Evolutionary conservation across 2,888 invertebrate genomes (phyloP), one percentile per base, ranked within the genome.

Genomic region (Petrolisthes cinctipes): DNA sequence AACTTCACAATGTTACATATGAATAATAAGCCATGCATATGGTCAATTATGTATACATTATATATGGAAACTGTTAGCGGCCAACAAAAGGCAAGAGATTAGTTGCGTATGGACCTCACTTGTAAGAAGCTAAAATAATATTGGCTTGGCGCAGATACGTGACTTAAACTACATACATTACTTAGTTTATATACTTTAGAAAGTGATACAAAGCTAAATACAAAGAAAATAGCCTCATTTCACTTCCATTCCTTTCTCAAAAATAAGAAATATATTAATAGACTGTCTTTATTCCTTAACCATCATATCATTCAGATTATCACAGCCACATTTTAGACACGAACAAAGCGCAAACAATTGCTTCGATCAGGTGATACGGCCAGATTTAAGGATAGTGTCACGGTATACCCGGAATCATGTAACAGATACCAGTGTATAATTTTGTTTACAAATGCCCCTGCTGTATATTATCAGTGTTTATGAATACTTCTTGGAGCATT

Each of bases 1-100:
- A 11, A n/a, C 11, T 17, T n/a, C 71, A 71, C 71, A 71, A n/a
- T 11, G 6, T 17, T 71, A 71, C 71, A 71, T 71, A 71, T n/a
- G 71, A 71, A 71, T 71, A 71, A 71, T 71, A 71, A 71, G 71
- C 71, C 71, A 71, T 71, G 71, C 71, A 71, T n/a, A 71, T 71
- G 6, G n/a, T 71, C n/a, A n/a, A 20, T 11, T n/a, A 71, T 71
- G 71, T 71, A 71, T n/a, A 17, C n/a, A 17, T 17, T n/a, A n/a
- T 6, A 71, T n/a, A 71, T n/a, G 20, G 20, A n/a, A 71, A 71
- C 71, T 71, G 71, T 71, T 71, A 71, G 71, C n/a, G 20, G 20
- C 20, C 20, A 71, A 71, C 71, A n/a, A 71, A 71, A n/a, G 11
- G n/a, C n/a, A 20, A 20, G 71, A n/a, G 14, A n/a, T 71, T 71